These are phyloP conservation scores for Anastrepha ludens DNA, from an alignment of 1,140 invertebrate species.

Conservation along the genomic window DNA sequence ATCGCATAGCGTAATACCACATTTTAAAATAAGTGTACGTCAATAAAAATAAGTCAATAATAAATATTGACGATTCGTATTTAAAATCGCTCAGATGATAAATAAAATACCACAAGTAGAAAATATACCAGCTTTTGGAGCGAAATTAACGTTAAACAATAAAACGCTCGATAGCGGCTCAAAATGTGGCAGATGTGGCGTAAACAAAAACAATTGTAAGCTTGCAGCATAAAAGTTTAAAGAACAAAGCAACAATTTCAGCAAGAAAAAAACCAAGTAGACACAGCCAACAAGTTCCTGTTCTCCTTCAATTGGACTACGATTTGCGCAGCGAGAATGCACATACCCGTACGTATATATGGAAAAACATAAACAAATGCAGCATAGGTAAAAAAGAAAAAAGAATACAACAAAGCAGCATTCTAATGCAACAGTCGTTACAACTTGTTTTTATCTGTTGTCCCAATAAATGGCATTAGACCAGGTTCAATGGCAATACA, in stretches of 20 bases:
- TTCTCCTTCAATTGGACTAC: slow-evolving; percentile 54
- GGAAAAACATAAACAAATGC: neutral
- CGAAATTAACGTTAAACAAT: neutral
- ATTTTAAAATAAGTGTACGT: too few relatives aligned
- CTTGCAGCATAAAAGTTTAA: neutral
- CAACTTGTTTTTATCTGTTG: neutral
- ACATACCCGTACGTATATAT: neutral
- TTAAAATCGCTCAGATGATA: neutral
- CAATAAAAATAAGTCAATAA: too few relatives aligned
- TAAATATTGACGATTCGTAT: too few relatives aligned
- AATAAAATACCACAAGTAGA: neutral
- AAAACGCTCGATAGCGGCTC: neutral
- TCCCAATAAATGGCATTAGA: neutral
- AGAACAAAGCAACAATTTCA: neutral
- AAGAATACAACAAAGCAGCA: slow-evolving; percentile 10
- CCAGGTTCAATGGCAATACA: slow-evolving; percentile 19
- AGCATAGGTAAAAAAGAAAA: neutral
- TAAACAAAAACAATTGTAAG: neutral
- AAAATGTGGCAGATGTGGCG: neutral
- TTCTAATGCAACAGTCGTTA: neutral
- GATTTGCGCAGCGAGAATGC: neutral
- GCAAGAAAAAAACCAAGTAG: neutral
- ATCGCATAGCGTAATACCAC: too few relatives aligned
- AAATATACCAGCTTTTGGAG: neutral
- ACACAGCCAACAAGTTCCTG: slow-evolving; percentile 54